phyloP scores from a whole-genome alignment of 2,113 vertebrate genomes.

The Turdus rufiventris region DNA sequence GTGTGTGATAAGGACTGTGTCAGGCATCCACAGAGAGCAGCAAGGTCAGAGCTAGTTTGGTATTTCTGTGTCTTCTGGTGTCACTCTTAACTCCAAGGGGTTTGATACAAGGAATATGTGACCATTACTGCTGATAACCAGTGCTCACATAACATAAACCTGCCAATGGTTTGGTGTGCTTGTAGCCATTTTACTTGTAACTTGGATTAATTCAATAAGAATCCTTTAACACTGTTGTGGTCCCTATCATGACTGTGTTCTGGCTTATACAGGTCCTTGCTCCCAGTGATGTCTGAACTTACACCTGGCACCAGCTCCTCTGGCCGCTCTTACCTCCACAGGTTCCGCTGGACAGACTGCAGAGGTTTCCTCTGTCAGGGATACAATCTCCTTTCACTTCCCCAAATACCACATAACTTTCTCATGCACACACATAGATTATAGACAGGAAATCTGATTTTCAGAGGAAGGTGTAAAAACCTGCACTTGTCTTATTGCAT shows the following conservation, averaged over 20 bases:
- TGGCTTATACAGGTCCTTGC: background rate
- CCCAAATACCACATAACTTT: background rate
- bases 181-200: background rate
- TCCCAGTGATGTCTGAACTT: background rate
- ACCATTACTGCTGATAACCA: background rate
- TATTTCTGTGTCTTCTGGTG: background rate
- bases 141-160: background rate
- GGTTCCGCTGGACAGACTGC: background rate
- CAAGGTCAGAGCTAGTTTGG: background rate
- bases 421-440: background rate
- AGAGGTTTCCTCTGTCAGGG: background rate
- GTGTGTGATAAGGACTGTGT: background rate
- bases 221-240: background rate
- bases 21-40: background rate
- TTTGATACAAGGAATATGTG: background rate
- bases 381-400: background rate
- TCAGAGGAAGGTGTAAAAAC: background rate
- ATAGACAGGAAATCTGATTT: background rate
- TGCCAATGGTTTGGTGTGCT: background rate
- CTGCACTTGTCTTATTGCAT: background rate
- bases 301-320: background rate
- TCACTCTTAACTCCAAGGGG: background rate
- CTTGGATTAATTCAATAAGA: background rate
- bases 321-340: background rate
- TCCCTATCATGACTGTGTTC: background rate